Evolutionary conservation across 2,113 vertebrate genomes (phyloP).

Genomic region (Platycercus adscitus): DNA sequence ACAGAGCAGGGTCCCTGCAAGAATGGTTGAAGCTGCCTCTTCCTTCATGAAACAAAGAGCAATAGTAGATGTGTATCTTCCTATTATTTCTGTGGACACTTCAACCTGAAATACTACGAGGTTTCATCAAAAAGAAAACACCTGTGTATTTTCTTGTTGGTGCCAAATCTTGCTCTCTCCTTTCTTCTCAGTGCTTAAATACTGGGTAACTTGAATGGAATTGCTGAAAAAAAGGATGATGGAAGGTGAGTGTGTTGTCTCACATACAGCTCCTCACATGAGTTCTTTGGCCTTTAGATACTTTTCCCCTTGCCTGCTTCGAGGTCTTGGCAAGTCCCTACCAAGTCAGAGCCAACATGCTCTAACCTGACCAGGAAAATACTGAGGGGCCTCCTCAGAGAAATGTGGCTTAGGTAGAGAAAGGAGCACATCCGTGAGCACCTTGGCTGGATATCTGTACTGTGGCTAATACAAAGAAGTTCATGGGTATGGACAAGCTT

Average conservation of each 20-base stretch:
- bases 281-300: background rate
- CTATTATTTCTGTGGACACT: background rate
- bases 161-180: background rate
- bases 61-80: background rate
- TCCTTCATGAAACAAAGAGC: background rate
- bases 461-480: background rate
- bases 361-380: background rate
- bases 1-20: background rate
- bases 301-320: background rate
- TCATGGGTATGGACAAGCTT: background rate
- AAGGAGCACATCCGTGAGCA: background rate
- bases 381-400: background rate
- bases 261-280: background rate
- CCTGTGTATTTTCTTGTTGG: background rate
- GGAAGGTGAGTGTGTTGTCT: background rate
- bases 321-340: background rate
- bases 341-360: fast-evolving
- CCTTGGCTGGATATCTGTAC: background rate
- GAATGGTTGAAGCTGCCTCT: fast-evolving
- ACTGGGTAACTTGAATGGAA: background rate
- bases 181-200: background rate
- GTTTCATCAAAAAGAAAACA: background rate
- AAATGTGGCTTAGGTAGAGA: background rate
- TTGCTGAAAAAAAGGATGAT: background rate
- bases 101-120: background rate